Percentiles rank a stretch among this genome's conserved stretches.
phyloP scores from a whole-genome alignment of 2,113 vertebrate species.

The Nettapus auritus region DNA sequence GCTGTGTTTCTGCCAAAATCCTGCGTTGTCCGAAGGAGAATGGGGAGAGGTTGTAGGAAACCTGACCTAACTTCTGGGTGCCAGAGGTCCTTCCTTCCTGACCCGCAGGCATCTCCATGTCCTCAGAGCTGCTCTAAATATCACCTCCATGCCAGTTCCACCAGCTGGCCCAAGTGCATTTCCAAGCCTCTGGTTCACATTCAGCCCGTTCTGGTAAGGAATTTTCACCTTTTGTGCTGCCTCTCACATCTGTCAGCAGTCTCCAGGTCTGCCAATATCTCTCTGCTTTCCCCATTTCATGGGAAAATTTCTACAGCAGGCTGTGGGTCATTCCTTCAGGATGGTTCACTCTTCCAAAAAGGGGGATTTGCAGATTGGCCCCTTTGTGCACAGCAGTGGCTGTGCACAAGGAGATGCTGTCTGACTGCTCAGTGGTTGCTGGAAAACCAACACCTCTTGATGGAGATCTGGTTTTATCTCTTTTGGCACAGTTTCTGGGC shows the following conservation, averaged over 20 bases:
- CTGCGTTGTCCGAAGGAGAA: accelerated
- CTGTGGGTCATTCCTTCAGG: background rate
- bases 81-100: background rate
- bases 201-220: background rate
- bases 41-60: background rate
- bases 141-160: background rate
- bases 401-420: background rate
- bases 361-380: background rate
- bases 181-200: background rate
- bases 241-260: background rate
- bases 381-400: background rate
- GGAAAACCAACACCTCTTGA: background rate
- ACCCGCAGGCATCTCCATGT: background rate
- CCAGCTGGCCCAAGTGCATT: background rate
- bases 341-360: background rate
- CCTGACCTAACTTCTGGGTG: background rate
- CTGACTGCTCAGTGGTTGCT: background rate
- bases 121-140: background rate
- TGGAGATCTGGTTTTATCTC: background rate
- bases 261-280: background rate
- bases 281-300: background rate
- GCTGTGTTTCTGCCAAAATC: background rate
- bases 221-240: background rate
- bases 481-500: background rate
- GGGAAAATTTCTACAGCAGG: background rate